These are phyloP conservation scores for Tetrapedia diversipes DNA, from an alignment of 2,888 invertebrate species.

Conservation along the genomic window DNA sequence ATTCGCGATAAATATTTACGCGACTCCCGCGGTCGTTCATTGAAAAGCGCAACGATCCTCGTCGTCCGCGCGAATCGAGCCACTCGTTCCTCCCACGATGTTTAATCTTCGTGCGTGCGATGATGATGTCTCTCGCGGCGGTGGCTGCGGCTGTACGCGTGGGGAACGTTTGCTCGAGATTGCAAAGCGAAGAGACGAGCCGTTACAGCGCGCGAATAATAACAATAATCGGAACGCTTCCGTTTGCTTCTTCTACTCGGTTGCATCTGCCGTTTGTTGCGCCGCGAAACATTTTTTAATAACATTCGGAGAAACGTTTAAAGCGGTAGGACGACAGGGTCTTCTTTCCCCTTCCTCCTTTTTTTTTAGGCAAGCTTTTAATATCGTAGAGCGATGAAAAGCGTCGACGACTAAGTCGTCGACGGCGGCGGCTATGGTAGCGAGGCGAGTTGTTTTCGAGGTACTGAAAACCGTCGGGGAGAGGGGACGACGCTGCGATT, in stretches of 20 bases:
- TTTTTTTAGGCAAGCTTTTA: conserved; percentile 9
- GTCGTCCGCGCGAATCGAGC: conserved; percentile 29
- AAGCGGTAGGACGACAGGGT: neutral
- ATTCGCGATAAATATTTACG: conserved; percentile 68
- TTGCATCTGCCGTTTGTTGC: neutral
- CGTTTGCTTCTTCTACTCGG: neutral
- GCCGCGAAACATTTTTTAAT: neutral
- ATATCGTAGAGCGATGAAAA: neutral
- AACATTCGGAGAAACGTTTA: neutral
- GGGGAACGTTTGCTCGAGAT: neutral
- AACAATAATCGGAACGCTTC: neutral
- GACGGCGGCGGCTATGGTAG: too few species aligned
- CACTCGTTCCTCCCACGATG: conserved; percentile 6
- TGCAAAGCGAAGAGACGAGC: neutral
- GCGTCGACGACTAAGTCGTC: too few species aligned
- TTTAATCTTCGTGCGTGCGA: conserved; percentile 3
- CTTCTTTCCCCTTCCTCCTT: too few species aligned
- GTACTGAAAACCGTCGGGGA: neutral
- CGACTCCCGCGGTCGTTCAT: conserved; percentile 49
- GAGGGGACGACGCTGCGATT: conserved; percentile 6
- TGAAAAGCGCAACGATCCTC: conserved; percentile 51
- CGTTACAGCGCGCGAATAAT: neutral
- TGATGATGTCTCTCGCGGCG: neutral
- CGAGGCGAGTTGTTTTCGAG: neutral
- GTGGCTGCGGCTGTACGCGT: neutral